Base-by-base conservation (phyloP, 1,140 invertebrate species). In the Drosophila ananassae region DNA sequence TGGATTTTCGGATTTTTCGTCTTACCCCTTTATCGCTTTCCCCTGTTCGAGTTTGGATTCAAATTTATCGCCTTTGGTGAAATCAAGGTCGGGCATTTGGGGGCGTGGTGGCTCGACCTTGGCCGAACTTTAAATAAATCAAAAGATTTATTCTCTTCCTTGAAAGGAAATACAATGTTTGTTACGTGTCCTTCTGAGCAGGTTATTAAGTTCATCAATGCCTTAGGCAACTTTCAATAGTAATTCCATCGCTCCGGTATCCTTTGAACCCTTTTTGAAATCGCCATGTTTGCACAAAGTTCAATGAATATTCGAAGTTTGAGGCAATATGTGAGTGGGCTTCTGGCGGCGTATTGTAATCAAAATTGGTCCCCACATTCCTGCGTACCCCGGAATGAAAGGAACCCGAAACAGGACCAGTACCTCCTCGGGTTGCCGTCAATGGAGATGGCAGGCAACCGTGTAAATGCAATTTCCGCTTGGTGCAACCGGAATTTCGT, bases 401-500 rank as follows among this genome's bases (percentile, higher is more conserved):
- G 66, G 60, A 13, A 41, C 46, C 22, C 41, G 54, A 21, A 41
- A 24, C 17, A 30, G n/a, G 22, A 4, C 10, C 50, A 13, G 24
- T 21, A n/a, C 56, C 32, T 50, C 17, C n/a, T n/a, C 21, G 13
- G 37, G 56, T 39, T 34, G 13, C 30, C 48, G 46, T 51, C 30
- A 47, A 52, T 63, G 57, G 8, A 30, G 47, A 51, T 55, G 59
- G 58, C 56, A 76, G 63, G 82, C 74, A 68, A 73, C 66, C 62
- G 82, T 76, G 75, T 81, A 85, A 85, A 87, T 85, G 82, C 82
- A 85, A 85, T 85, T 85, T 85, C 82, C 82, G 82, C 75, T 78
- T 62, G 78, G 17, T 78, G 83, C 82, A 87, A 56, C 75, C 79
- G 75, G 82, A 87, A 87, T 87, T 87, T 68, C 56, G 53, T 81